phyloP scores from a whole-genome alignment of 1,140 invertebrate genomes.

The Tenebrio molitor region DNA sequence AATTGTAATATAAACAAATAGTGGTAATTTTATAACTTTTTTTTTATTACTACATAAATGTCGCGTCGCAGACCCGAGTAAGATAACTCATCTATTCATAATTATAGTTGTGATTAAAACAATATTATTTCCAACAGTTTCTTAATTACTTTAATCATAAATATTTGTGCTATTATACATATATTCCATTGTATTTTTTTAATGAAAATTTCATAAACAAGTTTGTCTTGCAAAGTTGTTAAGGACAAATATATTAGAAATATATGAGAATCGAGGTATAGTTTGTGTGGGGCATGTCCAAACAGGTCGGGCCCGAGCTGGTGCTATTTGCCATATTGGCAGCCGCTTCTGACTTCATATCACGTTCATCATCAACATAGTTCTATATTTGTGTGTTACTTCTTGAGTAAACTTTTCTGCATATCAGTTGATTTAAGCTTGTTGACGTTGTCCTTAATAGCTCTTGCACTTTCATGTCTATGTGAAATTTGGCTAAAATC shows the following conservation, averaged over 20 bases:
- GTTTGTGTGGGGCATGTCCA: neutral
- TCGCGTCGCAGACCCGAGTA: conserved; percentile 5
- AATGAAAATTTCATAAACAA: neutral
- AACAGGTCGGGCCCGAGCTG: neutral
- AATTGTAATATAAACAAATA: conserved; percentile 38
- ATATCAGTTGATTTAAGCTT: conserved; percentile 26
- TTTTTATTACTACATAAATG: conserved; percentile 31
- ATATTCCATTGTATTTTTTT: conserved; percentile 11
- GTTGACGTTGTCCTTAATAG: conserved; percentile 40
- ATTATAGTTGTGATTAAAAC: conserved; percentile 16
- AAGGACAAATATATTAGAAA: too few relatives aligned
- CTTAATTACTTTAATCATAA: neutral
- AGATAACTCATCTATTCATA: conserved; percentile 14
- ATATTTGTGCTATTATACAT: conserved; percentile 10
- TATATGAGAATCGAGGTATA: too few relatives aligned
- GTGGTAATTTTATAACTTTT: conserved; percentile 42
- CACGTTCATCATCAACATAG: neutral
- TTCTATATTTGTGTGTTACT: conserved; percentile 14
- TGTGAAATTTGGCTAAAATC: conserved; percentile 29
- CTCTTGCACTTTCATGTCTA: conserved; percentile 1
- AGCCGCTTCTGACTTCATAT: conserved; percentile 16
- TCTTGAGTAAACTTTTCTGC: neutral
- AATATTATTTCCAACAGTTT: neutral
- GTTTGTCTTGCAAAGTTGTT: neutral
- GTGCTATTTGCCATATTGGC: conserved; percentile 1